Evolutionary conservation across 2,797 vertebrate genomes (phyloP).

Genomic region (Platyrinchus mystaceus): DNA sequence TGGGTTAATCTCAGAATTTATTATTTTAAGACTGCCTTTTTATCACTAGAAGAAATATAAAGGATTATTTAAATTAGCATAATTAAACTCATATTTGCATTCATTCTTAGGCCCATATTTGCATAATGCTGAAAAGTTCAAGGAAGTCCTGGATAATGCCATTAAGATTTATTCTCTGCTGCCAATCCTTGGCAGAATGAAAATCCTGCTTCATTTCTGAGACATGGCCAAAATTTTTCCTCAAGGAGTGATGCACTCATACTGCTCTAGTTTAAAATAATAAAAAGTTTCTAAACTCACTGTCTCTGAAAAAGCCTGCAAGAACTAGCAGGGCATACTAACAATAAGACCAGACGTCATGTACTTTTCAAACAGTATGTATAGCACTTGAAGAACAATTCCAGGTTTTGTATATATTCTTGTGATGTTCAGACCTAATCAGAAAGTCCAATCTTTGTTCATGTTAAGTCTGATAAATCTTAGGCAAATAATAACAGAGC

Average conservation of each 20-base stretch:
- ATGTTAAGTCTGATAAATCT: background rate
- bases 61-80: background rate
- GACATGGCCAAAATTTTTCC: background rate
- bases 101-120: background rate
- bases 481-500: background rate
- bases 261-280: background rate
- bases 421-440: background rate
- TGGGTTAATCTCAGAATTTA: background rate
- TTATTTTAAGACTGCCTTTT: background rate
- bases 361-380: background rate
- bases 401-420: background rate
- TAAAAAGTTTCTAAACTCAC: background rate
- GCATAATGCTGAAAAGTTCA: background rate
- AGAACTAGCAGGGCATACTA: background rate
- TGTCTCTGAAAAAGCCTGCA: background rate
- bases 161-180: background rate
- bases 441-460: background rate
- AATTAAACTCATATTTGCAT: background rate
- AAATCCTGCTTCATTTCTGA: background rate
- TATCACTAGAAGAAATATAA: background rate
- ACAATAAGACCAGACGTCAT: background rate
- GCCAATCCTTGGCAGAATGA: conserved; percentile 1
- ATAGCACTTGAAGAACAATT: background rate
- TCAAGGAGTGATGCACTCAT: background rate
- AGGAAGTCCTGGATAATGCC: background rate